Base-by-base conservation (phyloP, 2,113 vertebrate species). In the Acinonyx jubatus region DNA sequence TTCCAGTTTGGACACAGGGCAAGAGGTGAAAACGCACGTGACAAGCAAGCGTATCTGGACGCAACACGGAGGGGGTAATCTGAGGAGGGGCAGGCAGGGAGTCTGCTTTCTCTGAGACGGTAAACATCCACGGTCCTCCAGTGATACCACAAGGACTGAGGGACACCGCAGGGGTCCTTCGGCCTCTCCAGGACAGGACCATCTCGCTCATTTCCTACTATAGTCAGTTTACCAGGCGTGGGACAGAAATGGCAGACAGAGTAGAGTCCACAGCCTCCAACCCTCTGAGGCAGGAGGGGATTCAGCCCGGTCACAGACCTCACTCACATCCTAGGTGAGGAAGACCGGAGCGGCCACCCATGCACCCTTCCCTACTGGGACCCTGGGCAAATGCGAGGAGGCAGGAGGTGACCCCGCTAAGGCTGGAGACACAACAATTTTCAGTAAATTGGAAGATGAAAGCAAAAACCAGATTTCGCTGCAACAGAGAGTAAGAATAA, bases 51-150 rank as follows among this genome's bases (percentile, higher is more conserved):
- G 23, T 29, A 12, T 57, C 9, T 2, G 4, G 36, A 14, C 3
- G 3, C 41, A 4, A 14, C 4, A 1, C 0, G 4, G 23, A 29
- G 57, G 5, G 14, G 10, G 21, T n/a, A 6, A 33, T 8, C 6
- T 19, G 73, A 50, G 12, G 52, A 87, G 33, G 0, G 55, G n/a
- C 1, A 21, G 74, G 68, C 16, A 16, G 11, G 27, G 3, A 1
- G 33, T 0, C 12, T 10, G 31, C 33, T 7, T n/a, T n/a, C 21
- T 57, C 87, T 15, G 13, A 4, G 61, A 2, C 31, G 7, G 15
- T 1, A 31, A 33, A 45, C 23, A 45, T 2, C 14, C 63, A 16
- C 3, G 10, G n/a, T 3, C 68, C 15, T 6, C 33, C 33, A 3
- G 18, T 21, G 12, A 55, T 4, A 31, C 38, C 73, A 11, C 29